Evolutionary conservation across 2,113 vertebrate genomes (phyloP).

Genomic region (Crypturellus undulatus): DNA sequence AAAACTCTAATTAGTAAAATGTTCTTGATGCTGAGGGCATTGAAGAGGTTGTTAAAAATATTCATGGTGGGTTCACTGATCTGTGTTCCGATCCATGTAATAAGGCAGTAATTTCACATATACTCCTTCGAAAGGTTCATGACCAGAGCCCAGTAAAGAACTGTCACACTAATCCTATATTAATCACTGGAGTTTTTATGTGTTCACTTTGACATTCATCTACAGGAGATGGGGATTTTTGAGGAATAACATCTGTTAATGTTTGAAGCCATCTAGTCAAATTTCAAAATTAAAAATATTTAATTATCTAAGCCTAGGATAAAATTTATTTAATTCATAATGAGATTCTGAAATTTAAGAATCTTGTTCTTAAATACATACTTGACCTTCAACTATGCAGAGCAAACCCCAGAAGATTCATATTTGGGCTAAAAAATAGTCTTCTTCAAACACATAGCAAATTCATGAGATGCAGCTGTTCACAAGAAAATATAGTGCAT

Average conservation of each 20-base stretch:
- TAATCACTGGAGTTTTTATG: neutral
- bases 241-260: neutral
- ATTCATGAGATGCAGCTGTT: neutral
- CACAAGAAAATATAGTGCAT: neutral
- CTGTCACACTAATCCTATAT: neutral
- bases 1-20: neutral
- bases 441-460: neutral
- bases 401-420: neutral
- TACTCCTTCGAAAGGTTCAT: neutral
- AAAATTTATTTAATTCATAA: conserved; percentile 31
- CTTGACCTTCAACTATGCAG: neutral
- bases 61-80: neutral
- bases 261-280: neutral
- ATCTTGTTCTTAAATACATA: conserved; percentile 45
- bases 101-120: neutral
- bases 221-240: neutral
- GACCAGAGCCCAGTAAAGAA: neutral
- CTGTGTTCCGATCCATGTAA: neutral
- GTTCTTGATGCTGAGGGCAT: neutral
- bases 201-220: neutral
- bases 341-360: conserved; percentile 60
- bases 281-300: neutral
- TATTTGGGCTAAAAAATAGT: neutral
- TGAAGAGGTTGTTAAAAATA: neutral
- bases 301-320: conserved; percentile 30